Conservation (phyloP, 2,888 invertebrate species). For the Serripes groenlandicus region DNA sequence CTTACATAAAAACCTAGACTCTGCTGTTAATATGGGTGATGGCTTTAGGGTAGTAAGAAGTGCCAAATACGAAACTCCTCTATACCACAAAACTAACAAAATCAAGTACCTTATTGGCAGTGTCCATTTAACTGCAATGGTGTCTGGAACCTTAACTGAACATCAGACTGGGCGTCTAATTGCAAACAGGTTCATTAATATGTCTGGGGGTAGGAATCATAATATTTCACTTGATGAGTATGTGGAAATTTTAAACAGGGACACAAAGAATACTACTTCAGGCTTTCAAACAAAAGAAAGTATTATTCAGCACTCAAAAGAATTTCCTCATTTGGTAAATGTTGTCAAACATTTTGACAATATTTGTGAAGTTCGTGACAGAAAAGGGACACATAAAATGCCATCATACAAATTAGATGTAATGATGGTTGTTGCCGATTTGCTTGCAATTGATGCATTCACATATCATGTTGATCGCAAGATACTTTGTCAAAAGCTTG, state of each 20-base stretch:
- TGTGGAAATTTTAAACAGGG: neutral
- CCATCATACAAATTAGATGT: neutral
- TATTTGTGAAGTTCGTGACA: neutral
- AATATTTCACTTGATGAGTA: neutral
- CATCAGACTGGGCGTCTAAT: neutral
- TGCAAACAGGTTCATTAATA: neutral
- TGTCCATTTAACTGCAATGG: neutral
- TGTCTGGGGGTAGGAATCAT: neutral
- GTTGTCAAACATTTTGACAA: conserved; percentile 9
- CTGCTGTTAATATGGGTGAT: conserved; percentile 1
- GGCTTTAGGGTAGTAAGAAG: neutral
- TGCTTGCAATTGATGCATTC: neutral
- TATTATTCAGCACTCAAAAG: neutral
- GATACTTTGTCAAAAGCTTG: neutral
- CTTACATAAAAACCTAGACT: neutral
- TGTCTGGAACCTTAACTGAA: neutral
- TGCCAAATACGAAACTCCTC: neutral
- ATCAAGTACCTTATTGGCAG: neutral
- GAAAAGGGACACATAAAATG: neutral
- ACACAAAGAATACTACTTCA: neutral
- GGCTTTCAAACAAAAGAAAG: neutral
- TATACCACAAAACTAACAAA: neutral
- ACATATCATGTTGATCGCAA: neutral
- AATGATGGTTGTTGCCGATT: neutral
- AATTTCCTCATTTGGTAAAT: conserved; percentile 1